Base-by-base conservation (phyloP, 2,113 vertebrate genomes). In the Cryptotis parvus region DNA sequence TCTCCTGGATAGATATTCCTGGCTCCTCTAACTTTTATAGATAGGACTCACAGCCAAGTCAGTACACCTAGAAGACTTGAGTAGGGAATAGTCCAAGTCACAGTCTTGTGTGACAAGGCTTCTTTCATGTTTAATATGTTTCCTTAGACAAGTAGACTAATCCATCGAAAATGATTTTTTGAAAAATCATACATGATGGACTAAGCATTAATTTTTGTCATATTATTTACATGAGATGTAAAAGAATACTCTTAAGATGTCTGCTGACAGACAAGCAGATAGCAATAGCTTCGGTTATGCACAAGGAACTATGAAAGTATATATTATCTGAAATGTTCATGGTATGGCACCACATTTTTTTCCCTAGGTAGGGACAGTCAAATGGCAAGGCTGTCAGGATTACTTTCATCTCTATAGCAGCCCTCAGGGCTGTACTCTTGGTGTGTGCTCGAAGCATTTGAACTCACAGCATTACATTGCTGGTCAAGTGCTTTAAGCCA, bases 301-400 rank as follows among this genome's bases (percentile, higher is more conserved):
- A 49, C 9, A 77, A 39, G 63, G 35, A 91, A 43, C 11, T 72
- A 22, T 45, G 27, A 69, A 76, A 65, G 18, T 72, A 86, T 90
- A 84, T 61, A 49, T 77, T 73, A 69, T 94, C 78, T 95, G 39
- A 91, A 75, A 85, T 90, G 41, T 78, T 86, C 43, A 24, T 58
- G 20, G 55, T 4, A 24, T 24, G 22, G 55, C 55, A 22, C 18
- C 22, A 58, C 11, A 18, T 22, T 20, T 58, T 58, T 58, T 58
- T 22, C 18, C 55, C 24, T 58, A 22, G 55, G 18, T 24, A 58
- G 55, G 55, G 55, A 58, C 24, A 22, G 22, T 58, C 55, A 58
- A 20, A 20, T 55, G 24, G 55, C 55, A 58, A 20, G 55, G 22
- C 55, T 49, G 55, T 58, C 20, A 58, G 55, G 22, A 58, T 58